Evolutionary conservation across 2,888 invertebrate species (phyloP), one percentile per base, ranked within the genome.

Genomic region (Anoplius nigerrimus): DNA sequence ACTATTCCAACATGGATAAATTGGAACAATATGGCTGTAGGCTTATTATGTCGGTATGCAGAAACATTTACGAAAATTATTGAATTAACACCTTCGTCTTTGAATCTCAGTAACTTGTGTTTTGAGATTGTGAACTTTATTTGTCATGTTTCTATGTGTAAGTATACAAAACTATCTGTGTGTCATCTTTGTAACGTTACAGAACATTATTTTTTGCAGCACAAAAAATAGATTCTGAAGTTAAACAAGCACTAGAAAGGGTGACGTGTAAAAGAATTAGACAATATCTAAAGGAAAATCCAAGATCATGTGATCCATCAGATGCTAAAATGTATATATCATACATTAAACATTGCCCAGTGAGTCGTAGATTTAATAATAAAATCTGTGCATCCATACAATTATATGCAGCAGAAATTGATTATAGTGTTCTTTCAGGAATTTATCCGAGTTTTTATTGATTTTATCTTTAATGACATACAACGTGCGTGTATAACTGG

Each of bases 401-500:
- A n/a, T 8, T 11, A 42, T 42, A 6, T 48, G 2, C 15, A 16
- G 11, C 48, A 48, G 4, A 53, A n/a, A 34, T 6, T 34, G 34
- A 34, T 21, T 42, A 8, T 72, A 24, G 58, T 65, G 58, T 66
- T 62, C 74, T 76, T 74, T 22, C 69, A 86, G 86, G 74, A 81
- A 48, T 82, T 86, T 65, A 62, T 78, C 11, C 68, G 72, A n/a
- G 78, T 87, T 64, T 66, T 85, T 21, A 74, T 81, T 20, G 76
- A 82, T 24, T 84, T 82, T 46, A 75, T 88, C 59, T 69, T 82
- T 42, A 75, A 78, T 43, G 86, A 88, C 45, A 64, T 87, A 16
- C 79, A 71, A 70, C 74, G 59, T 5, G 55, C 61, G 21, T 18
- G 13, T 2, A 21, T 18, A 27, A 34, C 64, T n/a, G 51, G 62